Evolutionary conservation across 2,113 vertebrate species (phyloP).

Genomic region (Daboia siamensis): DNA sequence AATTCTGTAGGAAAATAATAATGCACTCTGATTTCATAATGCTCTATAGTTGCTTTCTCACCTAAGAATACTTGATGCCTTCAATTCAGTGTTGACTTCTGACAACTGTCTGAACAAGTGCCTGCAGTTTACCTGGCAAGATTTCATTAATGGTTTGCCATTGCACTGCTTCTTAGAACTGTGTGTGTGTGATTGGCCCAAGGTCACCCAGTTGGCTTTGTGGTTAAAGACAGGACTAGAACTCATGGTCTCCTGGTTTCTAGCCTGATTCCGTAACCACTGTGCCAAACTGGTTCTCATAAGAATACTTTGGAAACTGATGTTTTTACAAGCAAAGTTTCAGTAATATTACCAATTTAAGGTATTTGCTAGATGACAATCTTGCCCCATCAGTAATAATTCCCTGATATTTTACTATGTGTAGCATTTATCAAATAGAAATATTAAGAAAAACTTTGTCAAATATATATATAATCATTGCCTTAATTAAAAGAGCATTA

Average conservation of each 20-base stretch:
- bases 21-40: background rate
- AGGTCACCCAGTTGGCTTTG: background rate
- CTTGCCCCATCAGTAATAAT: conserved; percentile 6
- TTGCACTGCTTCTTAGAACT: background rate
- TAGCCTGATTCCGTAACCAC: background rate
- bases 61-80: background rate
- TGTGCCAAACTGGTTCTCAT: background rate
- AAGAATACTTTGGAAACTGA: conserved; percentile 8
- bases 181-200: background rate
- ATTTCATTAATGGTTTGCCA: background rate
- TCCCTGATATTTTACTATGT: background rate
- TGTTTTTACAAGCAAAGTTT: conserved; percentile 30
- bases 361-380: background rate
- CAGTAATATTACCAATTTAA: conserved; percentile 26
- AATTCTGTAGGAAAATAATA: conserved; percentile 5
- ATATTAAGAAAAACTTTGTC: background rate
- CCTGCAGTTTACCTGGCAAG: background rate
- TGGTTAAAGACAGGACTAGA: background rate
- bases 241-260: background rate
- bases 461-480: background rate
- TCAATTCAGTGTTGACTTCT: background rate
- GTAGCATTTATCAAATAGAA: background rate
- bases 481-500: background rate
- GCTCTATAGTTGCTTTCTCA: conserved; percentile 10
- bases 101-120: background rate